phyloP scores from a whole-genome alignment of 2,888 invertebrate genomes.

The Parnassius glacialis region DNA sequence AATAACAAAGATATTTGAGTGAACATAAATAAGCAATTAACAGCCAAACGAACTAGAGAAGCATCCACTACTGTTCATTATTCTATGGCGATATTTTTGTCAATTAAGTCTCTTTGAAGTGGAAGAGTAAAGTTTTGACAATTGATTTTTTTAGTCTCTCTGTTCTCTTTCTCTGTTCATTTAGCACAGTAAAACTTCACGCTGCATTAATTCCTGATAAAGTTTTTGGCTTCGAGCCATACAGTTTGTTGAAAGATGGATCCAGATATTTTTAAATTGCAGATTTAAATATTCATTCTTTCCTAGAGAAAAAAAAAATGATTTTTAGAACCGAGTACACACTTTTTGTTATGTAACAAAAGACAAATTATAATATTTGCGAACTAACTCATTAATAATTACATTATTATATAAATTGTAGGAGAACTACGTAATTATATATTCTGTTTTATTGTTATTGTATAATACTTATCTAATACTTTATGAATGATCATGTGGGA shows the following conservation, averaged over 20 bases:
- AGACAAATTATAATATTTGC: no score
- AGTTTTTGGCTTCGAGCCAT: constrained; percentile 63
- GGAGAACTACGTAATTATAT: no score
- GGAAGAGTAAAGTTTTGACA: constrained; percentile 29
- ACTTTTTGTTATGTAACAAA: no score
- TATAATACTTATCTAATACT: no score
- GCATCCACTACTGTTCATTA: no score
- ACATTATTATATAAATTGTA: no score
- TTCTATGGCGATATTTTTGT: not conserved
- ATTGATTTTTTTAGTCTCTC: constrained; percentile 37
- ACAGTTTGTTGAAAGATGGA: constrained; percentile 38
- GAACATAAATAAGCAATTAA: no score
- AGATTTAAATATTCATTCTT: constrained; percentile 22
- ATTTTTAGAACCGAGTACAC: not conserved
- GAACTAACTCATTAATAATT: no score
- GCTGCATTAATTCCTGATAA: constrained; percentile 60
- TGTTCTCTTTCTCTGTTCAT: constrained; percentile 52
- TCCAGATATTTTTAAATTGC: constrained; percentile 47
- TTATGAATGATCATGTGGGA: no score
- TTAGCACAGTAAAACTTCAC: constrained; percentile 68
- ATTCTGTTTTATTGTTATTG: no score
- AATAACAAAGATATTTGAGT: no score
- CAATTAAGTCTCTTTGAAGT: not conserved
- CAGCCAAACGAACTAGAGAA: no score
- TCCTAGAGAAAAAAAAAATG: constrained; percentile 11